phyloP scores from a whole-genome alignment of 1,140 invertebrate genomes.

The Archivesica marissinica region DNA sequence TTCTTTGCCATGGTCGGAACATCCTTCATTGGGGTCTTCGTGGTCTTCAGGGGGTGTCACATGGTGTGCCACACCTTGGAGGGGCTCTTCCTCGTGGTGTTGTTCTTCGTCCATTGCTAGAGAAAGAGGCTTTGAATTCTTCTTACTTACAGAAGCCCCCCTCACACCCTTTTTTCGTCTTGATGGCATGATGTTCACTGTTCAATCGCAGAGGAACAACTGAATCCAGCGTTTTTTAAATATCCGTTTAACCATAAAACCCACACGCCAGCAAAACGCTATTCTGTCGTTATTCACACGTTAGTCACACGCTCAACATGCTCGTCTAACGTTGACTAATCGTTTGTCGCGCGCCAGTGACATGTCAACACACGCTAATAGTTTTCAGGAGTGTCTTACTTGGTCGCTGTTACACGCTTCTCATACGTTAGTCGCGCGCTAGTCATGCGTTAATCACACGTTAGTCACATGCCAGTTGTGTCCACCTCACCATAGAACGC shows the following conservation, averaged over 20 bases:
- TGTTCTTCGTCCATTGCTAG: slow-evolving; percentile 52
- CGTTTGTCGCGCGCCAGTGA: slow-evolving; percentile 5
- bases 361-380: slow-evolving; percentile 37
- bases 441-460: slow-evolving; percentile 32
- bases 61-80: slow-evolving; percentile 52
- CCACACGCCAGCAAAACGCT: slow-evolving; percentile 19
- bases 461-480: slow-evolving; percentile 21
- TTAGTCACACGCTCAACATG: slow-evolving; percentile 49
- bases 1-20: slow-evolving; percentile 53
- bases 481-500: slow-evolving; percentile 22
- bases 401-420: slow-evolving; percentile 26
- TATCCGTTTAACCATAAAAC: slow-evolving; percentile 18
- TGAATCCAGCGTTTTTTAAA: slow-evolving; percentile 30
- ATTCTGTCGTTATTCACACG: slow-evolving; percentile 32
- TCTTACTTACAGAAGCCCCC: slow-evolving; percentile 38
- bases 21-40: slow-evolving; percentile 42
- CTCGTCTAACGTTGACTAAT: slow-evolving; percentile 49
- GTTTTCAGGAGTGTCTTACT: slow-evolving; percentile 34
- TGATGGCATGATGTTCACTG: slow-evolving; percentile 38
- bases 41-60: slow-evolving; percentile 57
- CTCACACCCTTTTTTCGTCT: slow-evolving; percentile 28
- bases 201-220: slow-evolving; percentile 29
- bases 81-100: slow-evolving; percentile 52
- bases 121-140: slow-evolving; percentile 41
- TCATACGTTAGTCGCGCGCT: slow-evolving; percentile 25